Evolutionary conservation across 2,888 invertebrate genomes (phyloP).

Genomic region (Heliconius ethilla): DNA sequence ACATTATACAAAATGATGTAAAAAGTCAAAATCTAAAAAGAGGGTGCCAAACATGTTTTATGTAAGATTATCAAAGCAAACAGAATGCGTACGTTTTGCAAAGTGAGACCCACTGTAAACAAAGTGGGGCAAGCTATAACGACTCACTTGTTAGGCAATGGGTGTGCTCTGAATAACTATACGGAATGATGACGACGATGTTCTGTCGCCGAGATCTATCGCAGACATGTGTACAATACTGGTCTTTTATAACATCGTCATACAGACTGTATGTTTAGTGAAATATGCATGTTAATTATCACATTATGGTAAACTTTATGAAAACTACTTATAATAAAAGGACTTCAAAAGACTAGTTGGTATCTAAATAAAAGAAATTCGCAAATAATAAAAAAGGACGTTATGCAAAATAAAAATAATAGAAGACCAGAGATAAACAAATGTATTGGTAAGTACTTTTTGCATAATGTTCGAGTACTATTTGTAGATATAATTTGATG

Average conservation of each 20-base stretch:
- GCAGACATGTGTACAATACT: slow-evolving; percentile 49
- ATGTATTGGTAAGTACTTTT: too few species aligned
- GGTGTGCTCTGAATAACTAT: slow-evolving; percentile 67
- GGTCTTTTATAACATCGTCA: background rate
- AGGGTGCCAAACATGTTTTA: slow-evolving; percentile 38
- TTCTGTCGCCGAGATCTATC: slow-evolving; percentile 49
- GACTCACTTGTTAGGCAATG: slow-evolving; percentile 69
- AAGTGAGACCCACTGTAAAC: slow-evolving; percentile 50
- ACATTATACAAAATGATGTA: background rate
- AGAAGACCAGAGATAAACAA: too few species aligned
- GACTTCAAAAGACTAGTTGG: too few species aligned
- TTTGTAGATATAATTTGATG: too few species aligned
- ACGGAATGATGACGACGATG: slow-evolving; percentile 45
- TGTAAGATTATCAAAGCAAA: slow-evolving; percentile 43
- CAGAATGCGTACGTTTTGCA: slow-evolving; percentile 35
- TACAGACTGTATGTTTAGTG: background rate
- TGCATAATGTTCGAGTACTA: too few species aligned
- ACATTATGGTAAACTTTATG: too few species aligned
- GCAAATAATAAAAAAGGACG: too few species aligned
- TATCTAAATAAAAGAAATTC: too few species aligned
- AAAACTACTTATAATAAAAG: too few species aligned
- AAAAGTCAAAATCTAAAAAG: slow-evolving; percentile 30
- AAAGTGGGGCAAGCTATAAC: slow-evolving; percentile 66
- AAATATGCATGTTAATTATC: background rate
- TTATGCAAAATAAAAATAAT: too few species aligned